Conservation (phyloP, 2,113 vertebrate genomes). For the Miniopterus natalensis region DNA sequence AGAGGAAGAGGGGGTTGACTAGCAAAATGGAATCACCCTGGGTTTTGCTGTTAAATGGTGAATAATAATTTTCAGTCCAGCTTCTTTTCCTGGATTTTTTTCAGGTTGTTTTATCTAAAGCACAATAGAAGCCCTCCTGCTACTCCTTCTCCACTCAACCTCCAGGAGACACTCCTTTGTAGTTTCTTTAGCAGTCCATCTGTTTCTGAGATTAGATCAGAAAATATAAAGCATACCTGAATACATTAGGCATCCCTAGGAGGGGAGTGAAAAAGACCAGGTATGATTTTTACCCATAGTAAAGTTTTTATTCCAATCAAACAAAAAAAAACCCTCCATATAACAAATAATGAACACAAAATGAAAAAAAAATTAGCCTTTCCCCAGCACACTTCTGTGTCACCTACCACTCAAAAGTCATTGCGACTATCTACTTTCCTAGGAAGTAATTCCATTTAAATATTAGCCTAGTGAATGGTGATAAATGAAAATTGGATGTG, state of each 20-base stretch:
- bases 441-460: conserved; percentile 32
- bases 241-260: not conserved
- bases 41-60: not conserved
- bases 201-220: conserved; percentile 32
- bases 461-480: conserved; percentile 4
- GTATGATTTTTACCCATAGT: not conserved
- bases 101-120: conserved; percentile 5
- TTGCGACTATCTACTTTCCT: not conserved
- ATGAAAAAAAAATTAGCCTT: not conserved
- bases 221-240: not conserved
- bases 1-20: not conserved
- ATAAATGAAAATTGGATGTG: not conserved
- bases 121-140: not conserved
- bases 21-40: not conserved
- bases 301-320: conserved; percentile 2
- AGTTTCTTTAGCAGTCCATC: not conserved
- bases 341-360: conserved; percentile 34
- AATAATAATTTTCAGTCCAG: conserved; percentile 1
- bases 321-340: not conserved
- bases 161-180: not conserved
- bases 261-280: not conserved
- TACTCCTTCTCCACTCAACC: not conserved
- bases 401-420: not conserved
- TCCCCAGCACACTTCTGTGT: not conserved
- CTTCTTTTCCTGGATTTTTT: conserved; percentile 24